Percentiles rank a stretch among this genome's conserved stretches.
Evolutionary conservation across 2,113 vertebrate genomes (phyloP).

Genomic region (Thamnaconus septentrionalis): DNA sequence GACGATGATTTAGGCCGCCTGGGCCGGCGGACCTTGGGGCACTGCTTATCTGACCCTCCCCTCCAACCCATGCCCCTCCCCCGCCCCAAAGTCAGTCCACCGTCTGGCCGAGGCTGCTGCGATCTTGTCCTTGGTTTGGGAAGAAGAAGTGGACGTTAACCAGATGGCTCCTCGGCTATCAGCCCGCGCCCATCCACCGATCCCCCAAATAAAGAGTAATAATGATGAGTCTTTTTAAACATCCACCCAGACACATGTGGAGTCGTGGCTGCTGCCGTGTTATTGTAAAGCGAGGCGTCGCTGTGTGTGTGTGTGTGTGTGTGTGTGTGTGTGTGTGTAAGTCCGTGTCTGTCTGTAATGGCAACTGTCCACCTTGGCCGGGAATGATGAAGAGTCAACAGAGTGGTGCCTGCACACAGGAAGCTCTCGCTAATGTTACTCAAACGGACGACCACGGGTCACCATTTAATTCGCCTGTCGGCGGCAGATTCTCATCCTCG

Average conservation of each 20-base stretch:
- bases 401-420: conserved; percentile 84
- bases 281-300: conserved; percentile 64
- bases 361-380: conserved; percentile 81
- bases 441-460: conserved; percentile 81
- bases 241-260: conserved; percentile 86
- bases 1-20: conserved; percentile 78
- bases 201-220: conserved; percentile 87
- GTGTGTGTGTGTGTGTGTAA: no score
- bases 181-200: conserved; percentile 46
- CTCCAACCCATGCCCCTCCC: conserved; percentile 8
- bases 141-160: conserved; percentile 83
- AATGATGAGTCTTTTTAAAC: conserved; percentile 91
- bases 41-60: conserved; percentile 82
- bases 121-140: conserved; percentile 46
- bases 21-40: conserved; percentile 70
- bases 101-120: conserved; percentile 1
- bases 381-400: conserved; percentile 83
- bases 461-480: conserved; percentile 83
- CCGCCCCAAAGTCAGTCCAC: conserved; percentile 29
- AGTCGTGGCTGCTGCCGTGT: conserved; percentile 70
- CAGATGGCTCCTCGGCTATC: conserved; percentile 80
- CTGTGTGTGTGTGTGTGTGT: conserved; percentile 60
- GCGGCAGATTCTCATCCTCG: conserved; percentile 74
- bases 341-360: conserved; percentile 69
- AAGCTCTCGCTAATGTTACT: conserved; percentile 84